Base-by-base conservation (phyloP, 2,888 invertebrate genomes). In the Lithophane semibrunnea region DNA sequence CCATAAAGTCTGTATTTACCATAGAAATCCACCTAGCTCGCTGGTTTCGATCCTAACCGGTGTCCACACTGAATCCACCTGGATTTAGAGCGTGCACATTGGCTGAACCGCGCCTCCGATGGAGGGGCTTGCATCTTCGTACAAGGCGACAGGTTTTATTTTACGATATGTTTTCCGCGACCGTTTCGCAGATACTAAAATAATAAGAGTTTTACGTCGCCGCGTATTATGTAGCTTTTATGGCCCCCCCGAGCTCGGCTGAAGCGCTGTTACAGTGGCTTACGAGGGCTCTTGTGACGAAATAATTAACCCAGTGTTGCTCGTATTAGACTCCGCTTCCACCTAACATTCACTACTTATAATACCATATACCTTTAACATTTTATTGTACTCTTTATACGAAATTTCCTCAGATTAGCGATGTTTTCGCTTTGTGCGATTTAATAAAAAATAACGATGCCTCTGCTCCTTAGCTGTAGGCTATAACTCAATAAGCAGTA, bases 1-100 rank as follows among this genome's bases (percentile, higher is more conserved):
- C 94, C 95, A 95, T 96, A 96, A 96, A 96, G 96, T 96, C 95
- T 95, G 93, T 93, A 95, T 96, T 96, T 96, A 95, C 96, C 95
- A 96, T 96, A 95, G 95, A 96, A 95, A 96, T 95, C 94, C 93
- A 94, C 93, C 93, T 92, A 93, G 93, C 94, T 93, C 91, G 92
- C 89, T 92, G 92, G 93, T 91, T 93, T 94, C 94, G 93, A 95
- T 95, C 93, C 93, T 93, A 94, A 92, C 95, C 94, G 94, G 92
- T 96, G 96, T 96, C 96, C 95, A 94, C 93, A 88, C 91, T 91
- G 94, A 95, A 96, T 95, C 95, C 94, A 91, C 90, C 91, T 94
- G 95, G 96, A 96, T 96, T 96, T 96, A 93, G 91, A 91, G 87
- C 87, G 89, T 91, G 92, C 92, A 91, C 93, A 92, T 92, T 88